Percentiles rank a stretch among this genome's conserved stretches.
Conservation (phyloP, 2,888 invertebrate species). For the Rhagium mordax region DNA sequence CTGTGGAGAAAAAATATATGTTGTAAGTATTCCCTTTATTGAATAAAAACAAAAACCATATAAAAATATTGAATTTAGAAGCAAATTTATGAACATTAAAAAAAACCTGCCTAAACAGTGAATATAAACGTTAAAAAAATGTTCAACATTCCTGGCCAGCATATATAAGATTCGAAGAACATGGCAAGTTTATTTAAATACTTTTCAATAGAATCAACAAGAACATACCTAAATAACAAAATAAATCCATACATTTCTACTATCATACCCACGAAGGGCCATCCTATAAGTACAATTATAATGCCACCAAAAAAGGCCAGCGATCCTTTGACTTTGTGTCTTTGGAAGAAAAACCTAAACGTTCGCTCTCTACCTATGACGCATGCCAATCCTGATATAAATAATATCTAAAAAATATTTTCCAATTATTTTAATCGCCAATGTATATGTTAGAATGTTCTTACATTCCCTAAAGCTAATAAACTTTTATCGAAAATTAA, state of each 20-base stretch:
- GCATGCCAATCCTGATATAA: slow-evolving; percentile 94
- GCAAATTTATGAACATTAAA: neutral
- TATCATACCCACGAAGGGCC: slow-evolving; percentile 97
- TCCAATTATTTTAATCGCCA: neutral
- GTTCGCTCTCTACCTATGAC: slow-evolving; percentile 97
- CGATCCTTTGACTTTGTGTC: slow-evolving; percentile 94
- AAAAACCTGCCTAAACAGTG: neutral
- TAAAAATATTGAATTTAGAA: neutral
- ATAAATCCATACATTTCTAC: slow-evolving; percentile 98
- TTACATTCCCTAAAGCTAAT: slow-evolving; percentile 99
- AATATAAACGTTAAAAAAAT: neutral
- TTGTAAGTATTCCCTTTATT: neutral
- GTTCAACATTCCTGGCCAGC: neutral
- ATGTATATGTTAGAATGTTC: slow-evolving; percentile 66
- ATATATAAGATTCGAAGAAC: slow-evolving; percentile 17
- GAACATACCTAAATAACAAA: slow-evolving; percentile 81
- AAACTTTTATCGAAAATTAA: slow-evolving; percentile 97
- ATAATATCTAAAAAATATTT: slow-evolving; percentile 85
- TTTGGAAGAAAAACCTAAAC: slow-evolving; percentile 97
- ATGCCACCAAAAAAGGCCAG: slow-evolving; percentile 95
- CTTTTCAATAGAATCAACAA: slow-evolving; percentile 11
- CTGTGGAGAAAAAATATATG: neutral
- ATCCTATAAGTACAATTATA: slow-evolving; percentile 91
- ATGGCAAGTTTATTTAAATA: slow-evolving; percentile 18
- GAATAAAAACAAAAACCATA: neutral